phyloP scores from a whole-genome alignment of 1,140 invertebrate genomes.

The Trichonephila clavipes region DNA sequence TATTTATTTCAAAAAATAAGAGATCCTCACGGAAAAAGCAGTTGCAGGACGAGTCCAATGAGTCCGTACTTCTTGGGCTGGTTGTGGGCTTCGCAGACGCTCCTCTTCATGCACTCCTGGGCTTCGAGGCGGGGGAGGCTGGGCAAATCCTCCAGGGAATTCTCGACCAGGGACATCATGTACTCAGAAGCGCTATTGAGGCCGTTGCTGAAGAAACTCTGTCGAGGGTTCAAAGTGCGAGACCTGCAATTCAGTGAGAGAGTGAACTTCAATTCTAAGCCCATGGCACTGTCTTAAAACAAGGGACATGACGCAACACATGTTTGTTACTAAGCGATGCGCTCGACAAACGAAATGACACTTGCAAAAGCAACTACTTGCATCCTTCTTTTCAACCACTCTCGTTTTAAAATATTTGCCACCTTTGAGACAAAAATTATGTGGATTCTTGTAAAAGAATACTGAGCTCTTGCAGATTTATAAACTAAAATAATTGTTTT shows the following conservation, averaged over 20 bases:
- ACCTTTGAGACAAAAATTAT: no score
- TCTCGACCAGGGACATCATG: conserved; percentile 78
- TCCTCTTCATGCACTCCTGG: conserved; percentile 79
- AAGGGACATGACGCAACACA: no score
- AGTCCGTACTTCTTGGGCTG: conserved; percentile 79
- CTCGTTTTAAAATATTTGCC: no score
- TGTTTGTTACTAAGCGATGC: no score
- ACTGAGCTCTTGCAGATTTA: no score
- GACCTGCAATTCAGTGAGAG: background rate
- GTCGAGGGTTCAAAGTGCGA: background rate
- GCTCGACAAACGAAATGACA: no score
- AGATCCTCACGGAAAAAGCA: conserved; percentile 80
- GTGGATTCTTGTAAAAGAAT: no score
- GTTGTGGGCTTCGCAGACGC: conserved; percentile 79
- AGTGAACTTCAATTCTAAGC: no score
- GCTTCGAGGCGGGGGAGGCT: conserved; percentile 78
- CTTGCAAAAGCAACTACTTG: no score
- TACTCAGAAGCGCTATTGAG: conserved; percentile 75
- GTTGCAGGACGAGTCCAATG: conserved; percentile 79
- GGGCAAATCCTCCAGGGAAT: conserved; percentile 78
- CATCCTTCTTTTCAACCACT: no score
- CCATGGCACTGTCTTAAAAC: no score
- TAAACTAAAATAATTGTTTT: no score
- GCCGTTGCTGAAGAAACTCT: conserved; percentile 71
- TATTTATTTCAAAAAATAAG: background rate